A percentile compares a stretch with the other conserved stretches of the same genome.
Conservation (phyloP, 2,113 vertebrate species). For the Sapajus apella region DNA sequence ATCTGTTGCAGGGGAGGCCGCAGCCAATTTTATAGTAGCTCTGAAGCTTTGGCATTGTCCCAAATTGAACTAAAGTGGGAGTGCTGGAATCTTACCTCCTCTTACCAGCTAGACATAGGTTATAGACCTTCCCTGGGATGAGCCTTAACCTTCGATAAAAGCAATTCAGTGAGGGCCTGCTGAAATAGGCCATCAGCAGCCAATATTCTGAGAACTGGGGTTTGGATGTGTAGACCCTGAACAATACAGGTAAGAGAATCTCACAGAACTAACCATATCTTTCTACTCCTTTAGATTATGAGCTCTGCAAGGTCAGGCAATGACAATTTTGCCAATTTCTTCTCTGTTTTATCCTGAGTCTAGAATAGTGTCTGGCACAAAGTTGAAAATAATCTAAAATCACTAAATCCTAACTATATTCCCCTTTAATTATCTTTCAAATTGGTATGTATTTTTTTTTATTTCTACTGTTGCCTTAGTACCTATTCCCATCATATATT, state of each 20-base stretch:
- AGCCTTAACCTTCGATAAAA: not conserved
- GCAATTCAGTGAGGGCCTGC: not conserved
- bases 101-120: not conserved
- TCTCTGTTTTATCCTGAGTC: not conserved
- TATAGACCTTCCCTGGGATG: not conserved
- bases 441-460: not conserved
- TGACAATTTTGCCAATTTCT: not conserved
- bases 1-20: not conserved
- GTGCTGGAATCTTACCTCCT: not conserved
- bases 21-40: not conserved
- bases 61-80: not conserved
- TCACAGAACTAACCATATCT: not conserved
- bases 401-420: not conserved
- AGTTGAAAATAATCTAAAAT: not conserved
- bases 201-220: not conserved
- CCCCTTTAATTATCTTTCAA: not conserved
- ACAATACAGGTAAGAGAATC: not conserved
- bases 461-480: not conserved
- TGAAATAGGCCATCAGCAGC: not conserved
- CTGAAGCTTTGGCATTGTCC: not conserved
- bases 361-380: not conserved
- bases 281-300: not conserved
- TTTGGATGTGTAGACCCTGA: not conserved
- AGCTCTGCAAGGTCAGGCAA: not conserved
- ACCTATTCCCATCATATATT: not conserved